These are phyloP conservation scores for Pangasius larnaudii DNA, from an alignment of 2,797 vertebrate genomes.

Conservation along the genomic window DNA sequence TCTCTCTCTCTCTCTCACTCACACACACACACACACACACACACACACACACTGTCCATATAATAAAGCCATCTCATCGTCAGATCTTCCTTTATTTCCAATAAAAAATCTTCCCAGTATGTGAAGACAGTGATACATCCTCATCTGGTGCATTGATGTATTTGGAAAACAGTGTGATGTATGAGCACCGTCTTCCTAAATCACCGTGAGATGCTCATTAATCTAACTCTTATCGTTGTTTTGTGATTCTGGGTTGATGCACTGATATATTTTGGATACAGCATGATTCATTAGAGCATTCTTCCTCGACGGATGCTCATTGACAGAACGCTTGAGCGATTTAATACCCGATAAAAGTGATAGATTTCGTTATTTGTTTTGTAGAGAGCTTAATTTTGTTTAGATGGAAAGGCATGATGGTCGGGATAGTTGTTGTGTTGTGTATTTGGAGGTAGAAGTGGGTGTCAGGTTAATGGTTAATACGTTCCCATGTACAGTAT, in stretches of 20 bases:
- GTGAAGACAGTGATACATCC: background rate
- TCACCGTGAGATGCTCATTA: conserved; percentile 1
- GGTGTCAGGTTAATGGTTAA: too few relatives aligned
- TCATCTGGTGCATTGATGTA: background rate
- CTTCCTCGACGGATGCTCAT: background rate
- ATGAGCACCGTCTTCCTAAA: background rate
- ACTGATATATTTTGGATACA: background rate
- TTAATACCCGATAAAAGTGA: background rate
- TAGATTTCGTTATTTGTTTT: background rate
- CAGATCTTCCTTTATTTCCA: conserved; percentile 1
- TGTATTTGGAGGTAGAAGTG: background rate
- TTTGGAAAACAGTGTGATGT: background rate
- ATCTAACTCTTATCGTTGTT: background rate
- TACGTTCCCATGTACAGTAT: background rate
- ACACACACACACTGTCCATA: background rate
- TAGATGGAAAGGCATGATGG: background rate
- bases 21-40: background rate
- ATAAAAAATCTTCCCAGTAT: background rate
- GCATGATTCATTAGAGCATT: background rate
- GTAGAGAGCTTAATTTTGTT: background rate
- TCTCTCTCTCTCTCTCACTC: background rate
- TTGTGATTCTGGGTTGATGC: background rate
- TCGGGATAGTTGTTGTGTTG: background rate
- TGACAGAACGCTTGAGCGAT: background rate
- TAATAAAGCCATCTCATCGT: background rate